These are phyloP conservation scores for Coracopsis vasa DNA, from an alignment of 2,113 vertebrate species.

Conservation along the genomic window DNA sequence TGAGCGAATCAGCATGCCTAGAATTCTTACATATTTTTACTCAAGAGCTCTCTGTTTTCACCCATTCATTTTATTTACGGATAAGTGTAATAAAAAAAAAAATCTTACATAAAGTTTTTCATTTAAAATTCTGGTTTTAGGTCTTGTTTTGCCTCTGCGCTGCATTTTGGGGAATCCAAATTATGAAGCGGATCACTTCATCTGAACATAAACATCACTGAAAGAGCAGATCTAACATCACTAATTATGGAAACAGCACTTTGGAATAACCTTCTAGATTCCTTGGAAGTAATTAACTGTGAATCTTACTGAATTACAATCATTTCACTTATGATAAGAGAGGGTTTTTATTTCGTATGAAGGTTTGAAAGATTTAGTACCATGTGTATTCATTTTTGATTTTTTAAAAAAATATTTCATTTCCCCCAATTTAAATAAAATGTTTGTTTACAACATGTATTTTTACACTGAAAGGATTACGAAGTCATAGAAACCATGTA, in stretches of 20 bases:
- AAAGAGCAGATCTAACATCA: slow-evolving; percentile 18
- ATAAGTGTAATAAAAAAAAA: neutral
- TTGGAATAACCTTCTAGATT: neutral
- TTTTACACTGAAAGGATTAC: neutral
- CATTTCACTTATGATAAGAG: neutral
- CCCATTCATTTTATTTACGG: neutral
- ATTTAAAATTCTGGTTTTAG: slow-evolving; percentile 67
- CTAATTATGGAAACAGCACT: neutral
- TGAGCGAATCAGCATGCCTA: neutral
- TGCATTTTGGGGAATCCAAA: slow-evolving; percentile 84
- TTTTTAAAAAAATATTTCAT: neutral
- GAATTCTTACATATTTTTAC: neutral
- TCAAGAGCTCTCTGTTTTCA: neutral
- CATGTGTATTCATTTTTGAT: neutral
- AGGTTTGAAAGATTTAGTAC: neutral
- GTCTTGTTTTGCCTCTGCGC: slow-evolving; percentile 82
- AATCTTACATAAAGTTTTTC: neutral
- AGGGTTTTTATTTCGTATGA: neutral
- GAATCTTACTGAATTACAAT: neutral
- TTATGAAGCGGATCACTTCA: slow-evolving; percentile 60
- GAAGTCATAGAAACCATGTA: neutral
- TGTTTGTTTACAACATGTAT: neutral
- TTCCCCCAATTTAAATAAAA: neutral
- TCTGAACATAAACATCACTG: slow-evolving; percentile 70
- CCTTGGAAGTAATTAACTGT: neutral